These are phyloP conservation scores for Episyrphus balteatus DNA, from an alignment of 1,140 invertebrate species.

Conservation along the genomic window DNA sequence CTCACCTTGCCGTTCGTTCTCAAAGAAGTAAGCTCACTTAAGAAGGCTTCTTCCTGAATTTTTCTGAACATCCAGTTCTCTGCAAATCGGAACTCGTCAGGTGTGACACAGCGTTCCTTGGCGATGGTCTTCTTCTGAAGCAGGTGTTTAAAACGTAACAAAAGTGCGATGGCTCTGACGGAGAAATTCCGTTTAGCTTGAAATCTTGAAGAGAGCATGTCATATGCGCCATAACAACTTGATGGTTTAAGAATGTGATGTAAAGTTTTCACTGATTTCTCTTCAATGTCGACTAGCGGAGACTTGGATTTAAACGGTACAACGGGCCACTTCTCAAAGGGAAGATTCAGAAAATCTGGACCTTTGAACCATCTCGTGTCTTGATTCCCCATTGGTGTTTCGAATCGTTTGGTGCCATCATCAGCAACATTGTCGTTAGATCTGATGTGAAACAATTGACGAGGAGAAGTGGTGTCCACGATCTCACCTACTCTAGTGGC, in stretches of 20 bases:
- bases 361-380: background rate
- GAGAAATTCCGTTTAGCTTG: background rate
- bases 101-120: background rate
- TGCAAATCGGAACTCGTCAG: no score
- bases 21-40: no score
- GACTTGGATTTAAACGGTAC: no score
- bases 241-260: background rate
- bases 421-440: slow-evolving; percentile 24
- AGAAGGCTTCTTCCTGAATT: no score
- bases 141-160: background rate
- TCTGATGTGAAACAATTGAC: slow-evolving; percentile 20
- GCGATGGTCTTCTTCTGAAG: background rate
- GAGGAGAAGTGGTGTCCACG: slow-evolving; percentile 7
- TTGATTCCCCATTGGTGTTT: background rate
- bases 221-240: background rate
- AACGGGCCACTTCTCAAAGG: background rate
- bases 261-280: no score
- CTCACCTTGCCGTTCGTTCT: no score
- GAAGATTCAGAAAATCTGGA: background rate
- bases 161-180: background rate
- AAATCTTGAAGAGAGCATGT: background rate
- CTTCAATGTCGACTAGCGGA: no score
- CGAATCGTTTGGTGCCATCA: slow-evolving; percentile 2
- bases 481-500: slow-evolving; percentile 17
- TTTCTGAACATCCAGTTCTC: no score